Evolutionary conservation across 2,797 vertebrate species (phyloP).

Genomic region (Clamator glandarius): DNA sequence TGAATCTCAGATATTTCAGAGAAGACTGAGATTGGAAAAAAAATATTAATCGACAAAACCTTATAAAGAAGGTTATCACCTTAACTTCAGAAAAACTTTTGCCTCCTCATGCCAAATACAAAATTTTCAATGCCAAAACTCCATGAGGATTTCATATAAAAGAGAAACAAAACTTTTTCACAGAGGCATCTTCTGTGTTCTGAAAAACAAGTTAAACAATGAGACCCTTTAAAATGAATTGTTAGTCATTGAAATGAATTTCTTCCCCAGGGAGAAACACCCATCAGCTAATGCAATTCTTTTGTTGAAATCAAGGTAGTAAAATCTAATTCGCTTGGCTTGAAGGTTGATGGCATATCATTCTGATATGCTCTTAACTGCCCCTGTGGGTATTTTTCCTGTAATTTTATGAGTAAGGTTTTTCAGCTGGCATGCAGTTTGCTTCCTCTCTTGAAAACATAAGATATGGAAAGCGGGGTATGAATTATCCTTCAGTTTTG

Average conservation of each 20-base stretch:
- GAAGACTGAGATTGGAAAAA: background rate
- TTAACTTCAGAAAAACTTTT: background rate
- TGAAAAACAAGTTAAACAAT: slow-evolving; percentile 5
- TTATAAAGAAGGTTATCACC: background rate
- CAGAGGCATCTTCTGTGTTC: slow-evolving; percentile 12
- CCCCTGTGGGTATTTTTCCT: background rate
- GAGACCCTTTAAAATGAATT: slow-evolving; percentile 19
- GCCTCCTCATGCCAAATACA: background rate
- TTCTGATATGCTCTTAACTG: background rate
- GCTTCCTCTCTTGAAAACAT: background rate
- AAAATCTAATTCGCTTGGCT: background rate
- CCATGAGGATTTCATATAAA: slow-evolving; percentile 37
- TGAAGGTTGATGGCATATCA: background rate
- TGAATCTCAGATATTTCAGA: background rate
- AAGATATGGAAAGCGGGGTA: background rate
- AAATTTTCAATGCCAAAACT: slow-evolving; percentile 32
- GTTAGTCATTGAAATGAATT: background rate
- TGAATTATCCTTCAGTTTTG: background rate
- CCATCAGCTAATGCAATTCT: background rate
- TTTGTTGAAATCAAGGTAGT: background rate
- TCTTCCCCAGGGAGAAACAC: background rate
- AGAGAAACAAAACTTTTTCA: background rate
- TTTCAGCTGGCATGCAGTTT: background rate
- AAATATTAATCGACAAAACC: background rate
- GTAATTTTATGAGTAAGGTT: background rate